phyloP scores from a whole-genome alignment of 2,113 vertebrate species.

The Thunnus maccoyii region DNA sequence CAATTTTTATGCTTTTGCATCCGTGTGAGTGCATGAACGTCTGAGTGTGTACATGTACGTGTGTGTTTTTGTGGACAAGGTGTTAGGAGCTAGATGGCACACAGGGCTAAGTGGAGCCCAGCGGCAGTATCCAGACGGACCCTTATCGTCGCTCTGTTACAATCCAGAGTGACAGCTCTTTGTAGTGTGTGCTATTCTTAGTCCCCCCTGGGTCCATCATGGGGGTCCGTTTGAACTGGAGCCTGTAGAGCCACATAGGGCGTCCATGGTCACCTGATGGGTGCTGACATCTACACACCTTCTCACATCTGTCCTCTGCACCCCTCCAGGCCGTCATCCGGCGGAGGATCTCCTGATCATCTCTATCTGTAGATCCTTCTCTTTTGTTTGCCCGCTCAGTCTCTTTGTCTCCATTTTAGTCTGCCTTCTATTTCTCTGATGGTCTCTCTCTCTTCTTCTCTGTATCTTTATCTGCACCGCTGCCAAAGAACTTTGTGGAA shows the following conservation, averaged over 20 bases:
- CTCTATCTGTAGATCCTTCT: neutral
- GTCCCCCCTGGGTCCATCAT: conserved; percentile 26
- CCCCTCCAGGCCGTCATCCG: neutral
- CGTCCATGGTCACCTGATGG: conserved; percentile 16
- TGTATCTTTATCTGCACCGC: neutral
- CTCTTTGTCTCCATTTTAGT: neutral
- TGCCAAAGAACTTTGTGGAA: too few species aligned
- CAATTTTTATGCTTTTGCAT: conserved; percentile 16
- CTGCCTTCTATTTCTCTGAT: neutral
- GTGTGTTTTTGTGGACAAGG: neutral
- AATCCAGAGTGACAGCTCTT: conserved; percentile 73
- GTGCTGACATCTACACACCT: conserved; percentile 25
- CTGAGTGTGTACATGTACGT: conserved; percentile 5
- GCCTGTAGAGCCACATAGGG: conserved; percentile 9
- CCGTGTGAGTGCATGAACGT: neutral
- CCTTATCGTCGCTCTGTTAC: conserved; percentile 49
- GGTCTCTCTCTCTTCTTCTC: neutral
- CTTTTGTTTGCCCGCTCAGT: neutral
- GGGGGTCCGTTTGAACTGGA: conserved; percentile 18
- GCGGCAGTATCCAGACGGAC: conserved; percentile 42
- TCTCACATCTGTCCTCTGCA: conserved; percentile 32
- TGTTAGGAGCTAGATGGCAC: conserved; percentile 16
- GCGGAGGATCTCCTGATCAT: neutral
- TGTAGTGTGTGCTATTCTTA: conserved; percentile 74
- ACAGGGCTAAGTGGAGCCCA: conserved; percentile 48